Conservation (phyloP, 2,888 invertebrate species). For the Tachina fera region DNA sequence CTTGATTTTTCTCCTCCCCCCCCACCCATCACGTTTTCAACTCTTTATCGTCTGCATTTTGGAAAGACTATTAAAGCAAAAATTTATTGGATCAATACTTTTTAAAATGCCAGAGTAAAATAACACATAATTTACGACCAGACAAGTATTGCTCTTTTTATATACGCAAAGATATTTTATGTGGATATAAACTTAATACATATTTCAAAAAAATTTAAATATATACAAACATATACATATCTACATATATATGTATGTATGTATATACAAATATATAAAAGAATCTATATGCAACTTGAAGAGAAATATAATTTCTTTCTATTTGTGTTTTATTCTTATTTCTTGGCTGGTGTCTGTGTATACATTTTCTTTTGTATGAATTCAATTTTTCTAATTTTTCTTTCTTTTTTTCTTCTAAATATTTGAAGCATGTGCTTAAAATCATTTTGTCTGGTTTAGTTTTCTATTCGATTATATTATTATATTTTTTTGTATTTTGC, state of each 20-base stretch:
- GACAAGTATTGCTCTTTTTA: slow-evolving; percentile 6
- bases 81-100: slow-evolving; percentile 39
- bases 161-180: background rate
- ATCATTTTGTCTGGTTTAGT: slow-evolving; percentile 50
- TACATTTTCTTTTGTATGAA: slow-evolving; percentile 27
- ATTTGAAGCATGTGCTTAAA: slow-evolving; percentile 57
- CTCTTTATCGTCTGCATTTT: slow-evolving; percentile 1
- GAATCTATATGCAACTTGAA: background rate
- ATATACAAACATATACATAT: background rate
- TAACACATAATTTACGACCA: background rate
- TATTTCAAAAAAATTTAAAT: too few relatives aligned
- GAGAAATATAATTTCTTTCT: slow-evolving; percentile 8
- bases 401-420: background rate
- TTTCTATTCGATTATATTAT: slow-evolving; percentile 29
- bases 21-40: too few relatives aligned
- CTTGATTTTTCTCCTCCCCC: background rate
- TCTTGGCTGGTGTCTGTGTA: background rate
- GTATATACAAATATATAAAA: background rate
- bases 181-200: slow-evolving; percentile 29
- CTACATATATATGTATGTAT: background rate
- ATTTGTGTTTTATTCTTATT: slow-evolving; percentile 19
- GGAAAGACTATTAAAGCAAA: slow-evolving; percentile 19
- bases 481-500: background rate
- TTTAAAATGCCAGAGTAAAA: background rate
- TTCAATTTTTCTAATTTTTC: slow-evolving; percentile 8